Evolutionary conservation across 2,797 vertebrate species (phyloP).

Genomic region (Myripristis murdjan): DNA sequence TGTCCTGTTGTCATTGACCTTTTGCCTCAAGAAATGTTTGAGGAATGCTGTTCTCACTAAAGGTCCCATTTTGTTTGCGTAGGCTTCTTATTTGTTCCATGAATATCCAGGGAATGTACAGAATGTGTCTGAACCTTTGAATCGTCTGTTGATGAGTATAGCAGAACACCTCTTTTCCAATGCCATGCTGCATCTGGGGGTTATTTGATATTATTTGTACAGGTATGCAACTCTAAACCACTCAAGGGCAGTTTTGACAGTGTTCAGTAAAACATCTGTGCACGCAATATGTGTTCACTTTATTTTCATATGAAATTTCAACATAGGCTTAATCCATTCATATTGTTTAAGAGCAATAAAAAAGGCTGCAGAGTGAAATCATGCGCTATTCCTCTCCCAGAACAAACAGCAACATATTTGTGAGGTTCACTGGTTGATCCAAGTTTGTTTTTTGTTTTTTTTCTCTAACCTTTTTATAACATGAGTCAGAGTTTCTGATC

Average conservation of each 20-base stretch:
- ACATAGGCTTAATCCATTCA: background rate
- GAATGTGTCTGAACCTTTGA: constrained; percentile 9
- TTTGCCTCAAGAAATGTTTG: constrained; percentile 22
- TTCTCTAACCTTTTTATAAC: constrained; percentile 26
- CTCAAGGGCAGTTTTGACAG: background rate
- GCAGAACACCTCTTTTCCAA: background rate
- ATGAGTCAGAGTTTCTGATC: constrained; percentile 46
- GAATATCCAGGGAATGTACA: background rate
- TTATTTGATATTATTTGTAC: background rate
- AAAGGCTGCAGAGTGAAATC: background rate
- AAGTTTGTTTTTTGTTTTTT: background rate
- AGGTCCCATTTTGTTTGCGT: background rate
- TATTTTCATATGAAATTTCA: background rate
- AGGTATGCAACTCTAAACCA: background rate
- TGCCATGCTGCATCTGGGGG: background rate
- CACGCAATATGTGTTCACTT: background rate
- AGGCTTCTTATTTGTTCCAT: constrained; percentile 20
- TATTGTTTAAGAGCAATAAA: background rate
- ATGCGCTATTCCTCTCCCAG: background rate
- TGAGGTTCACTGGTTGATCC: background rate
- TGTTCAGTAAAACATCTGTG: background rate
- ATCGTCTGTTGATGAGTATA: background rate
- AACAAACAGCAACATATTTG: background rate
- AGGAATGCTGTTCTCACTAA: constrained; percentile 10
- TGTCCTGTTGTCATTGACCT: constrained; percentile 1